phyloP scores from a whole-genome alignment of 2,113 vertebrate genomes.

The Elanus axillaris region DNA sequence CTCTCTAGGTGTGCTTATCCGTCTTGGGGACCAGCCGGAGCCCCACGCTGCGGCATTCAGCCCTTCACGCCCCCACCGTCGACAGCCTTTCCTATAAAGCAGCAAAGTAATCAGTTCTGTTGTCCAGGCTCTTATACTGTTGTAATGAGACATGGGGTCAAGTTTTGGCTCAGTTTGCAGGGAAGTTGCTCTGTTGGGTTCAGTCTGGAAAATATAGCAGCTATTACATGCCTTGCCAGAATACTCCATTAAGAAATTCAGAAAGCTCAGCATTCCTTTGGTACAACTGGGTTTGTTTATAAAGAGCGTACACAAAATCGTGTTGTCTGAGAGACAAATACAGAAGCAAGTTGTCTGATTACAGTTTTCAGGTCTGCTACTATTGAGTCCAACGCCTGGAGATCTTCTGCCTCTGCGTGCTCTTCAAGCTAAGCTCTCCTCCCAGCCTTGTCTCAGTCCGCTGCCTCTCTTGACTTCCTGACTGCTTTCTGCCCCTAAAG shows the following conservation, averaged over 20 bases:
- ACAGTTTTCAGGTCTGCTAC: background rate
- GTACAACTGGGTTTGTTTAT: background rate
- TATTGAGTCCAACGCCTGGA: background rate
- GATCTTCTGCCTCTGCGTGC: background rate
- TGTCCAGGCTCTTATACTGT: background rate
- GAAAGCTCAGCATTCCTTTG: background rate
- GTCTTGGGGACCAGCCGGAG: background rate
- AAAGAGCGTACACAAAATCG: background rate
- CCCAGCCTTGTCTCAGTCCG: background rate
- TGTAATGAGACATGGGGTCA: background rate
- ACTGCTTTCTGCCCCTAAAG: background rate
- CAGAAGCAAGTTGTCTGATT: background rate
- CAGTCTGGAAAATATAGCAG: background rate
- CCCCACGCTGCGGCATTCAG: accelerated
- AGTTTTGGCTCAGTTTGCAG: background rate
- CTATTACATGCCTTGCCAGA: background rate
- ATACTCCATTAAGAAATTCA: background rate
- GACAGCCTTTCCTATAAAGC: background rate
- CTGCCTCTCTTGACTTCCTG: background rate
- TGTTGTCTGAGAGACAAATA: background rate
- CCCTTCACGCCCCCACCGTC: background rate
- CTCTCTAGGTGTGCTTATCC: background rate
- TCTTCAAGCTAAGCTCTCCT: background rate
- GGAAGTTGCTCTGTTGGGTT: background rate
- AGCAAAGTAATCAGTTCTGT: background rate